Percentiles rank a stretch among this genome's conserved stretches.
phyloP scores from a whole-genome alignment of 2,113 vertebrate genomes.

The Dromiciops gliroides region DNA sequence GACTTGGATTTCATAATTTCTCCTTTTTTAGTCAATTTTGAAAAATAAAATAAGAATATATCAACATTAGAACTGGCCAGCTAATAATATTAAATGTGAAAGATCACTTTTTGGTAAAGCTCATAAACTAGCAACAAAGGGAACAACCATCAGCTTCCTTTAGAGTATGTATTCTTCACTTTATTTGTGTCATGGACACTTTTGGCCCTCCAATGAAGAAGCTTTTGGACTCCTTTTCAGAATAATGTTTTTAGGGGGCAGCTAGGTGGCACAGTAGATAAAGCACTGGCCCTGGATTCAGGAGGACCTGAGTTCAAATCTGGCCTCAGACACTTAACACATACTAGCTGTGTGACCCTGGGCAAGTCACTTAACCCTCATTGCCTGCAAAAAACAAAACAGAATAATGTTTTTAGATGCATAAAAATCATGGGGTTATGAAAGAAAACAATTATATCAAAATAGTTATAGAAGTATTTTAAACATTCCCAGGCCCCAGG shows the following conservation, averaged over 20 bases:
- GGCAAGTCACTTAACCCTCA: too few relatives aligned
- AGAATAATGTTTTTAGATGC: slow-evolving; percentile 49
- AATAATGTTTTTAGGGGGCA: slow-evolving; percentile 48
- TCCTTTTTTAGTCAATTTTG: slow-evolving; percentile 27
- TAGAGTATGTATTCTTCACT: too few relatives aligned
- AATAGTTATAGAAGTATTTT: neutral
- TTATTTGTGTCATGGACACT: too few relatives aligned
- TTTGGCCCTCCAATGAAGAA: neutral
- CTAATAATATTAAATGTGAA: neutral
- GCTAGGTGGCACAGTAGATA: too few relatives aligned
- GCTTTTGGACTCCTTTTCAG: neutral
- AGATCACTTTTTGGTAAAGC: neutral
- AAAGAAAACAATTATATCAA: slow-evolving; percentile 7
- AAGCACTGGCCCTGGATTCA: too few relatives aligned
- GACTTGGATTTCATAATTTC: slow-evolving; percentile 34
- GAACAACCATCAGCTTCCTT: neutral
- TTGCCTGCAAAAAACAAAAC: too few relatives aligned
- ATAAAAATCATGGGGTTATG: slow-evolving; percentile 37
- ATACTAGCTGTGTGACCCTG: too few relatives aligned
- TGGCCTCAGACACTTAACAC: too few relatives aligned
- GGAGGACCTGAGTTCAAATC: too few relatives aligned
- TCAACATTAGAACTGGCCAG: neutral
- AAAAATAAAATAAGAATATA: neutral
- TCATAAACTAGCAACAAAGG: neutral
- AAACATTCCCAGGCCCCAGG: neutral